Evolutionary conservation across 2,113 vertebrate genomes (phyloP), one percentile per base, ranked within the genome.

Genomic region (Alectura lathami): DNA sequence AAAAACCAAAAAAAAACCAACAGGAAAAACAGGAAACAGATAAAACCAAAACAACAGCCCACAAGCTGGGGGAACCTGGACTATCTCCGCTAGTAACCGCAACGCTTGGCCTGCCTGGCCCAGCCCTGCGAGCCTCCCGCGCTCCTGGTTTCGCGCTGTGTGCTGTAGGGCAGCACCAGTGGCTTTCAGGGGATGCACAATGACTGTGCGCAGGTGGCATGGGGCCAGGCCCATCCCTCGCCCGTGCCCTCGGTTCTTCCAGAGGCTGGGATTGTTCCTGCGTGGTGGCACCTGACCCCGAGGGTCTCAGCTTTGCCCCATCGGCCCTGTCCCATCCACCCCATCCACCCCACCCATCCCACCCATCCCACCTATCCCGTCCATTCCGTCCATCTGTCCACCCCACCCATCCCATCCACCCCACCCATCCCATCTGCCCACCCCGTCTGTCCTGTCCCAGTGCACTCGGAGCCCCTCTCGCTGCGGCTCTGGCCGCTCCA

Each of bases 401-500:
- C 38, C 59, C 30, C 13, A 1, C 53, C 69, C 4, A 0, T 9
- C 45, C 72, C 70, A 5, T 17, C 45, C 51, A 54, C 10, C 27
- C 27, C 51, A 54, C 5, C 51, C 51, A 54, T 3, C 51, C 27
- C 27, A 56, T 56, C 79, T 30, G 34, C 11, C 51, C 60, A 62
- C 40, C 36, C 40, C 15, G 1, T 36, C 72, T 6, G 0, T 8
- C 47, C 75, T 43, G 9, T 17, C 48, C 26, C 15, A 16, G 26
- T 8, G 38, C 38, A 0, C 2, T 36, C 0, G 0, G 6, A 51
- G n/a, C n/a, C 4, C 34, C 15, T 23, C 30, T 11, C 0, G n/a
- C 1, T 0, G 43, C 6, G 27, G 80, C 82, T 45, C 29, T 3
- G 21, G 56, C 53, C n/a, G 56, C 72, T 89, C 48, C 2, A 4